A percentile compares a stretch with the other conserved stretches of the same genome.
phyloP scores from a whole-genome alignment of 1,140 invertebrate species.

The Zaprionus camerounensis region DNA sequence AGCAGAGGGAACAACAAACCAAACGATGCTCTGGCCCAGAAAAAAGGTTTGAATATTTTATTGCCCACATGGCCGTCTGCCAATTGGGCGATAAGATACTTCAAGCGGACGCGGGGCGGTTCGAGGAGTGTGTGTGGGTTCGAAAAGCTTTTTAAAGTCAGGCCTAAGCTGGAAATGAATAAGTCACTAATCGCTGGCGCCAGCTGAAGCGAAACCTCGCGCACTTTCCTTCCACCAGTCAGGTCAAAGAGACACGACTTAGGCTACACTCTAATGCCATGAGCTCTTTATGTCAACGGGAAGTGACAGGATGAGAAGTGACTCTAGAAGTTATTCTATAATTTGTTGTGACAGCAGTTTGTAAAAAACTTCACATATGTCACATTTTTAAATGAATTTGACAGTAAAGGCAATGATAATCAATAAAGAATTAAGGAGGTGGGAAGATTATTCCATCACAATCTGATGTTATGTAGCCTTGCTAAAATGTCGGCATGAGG shows the following conservation, averaged over 20 bases:
- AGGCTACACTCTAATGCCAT: background rate
- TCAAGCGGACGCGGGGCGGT: background rate
- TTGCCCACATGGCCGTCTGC: slow-evolving; percentile 51
- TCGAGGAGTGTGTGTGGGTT: background rate
- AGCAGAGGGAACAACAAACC: slow-evolving; percentile 4
- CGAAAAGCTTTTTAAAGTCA: slow-evolving; percentile 32
- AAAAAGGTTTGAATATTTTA: slow-evolving; percentile 72
- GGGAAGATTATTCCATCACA: background rate
- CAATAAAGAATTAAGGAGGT: background rate
- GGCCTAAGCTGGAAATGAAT: slow-evolving; percentile 30
- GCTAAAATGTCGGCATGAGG: no score
- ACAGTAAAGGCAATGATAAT: background rate
- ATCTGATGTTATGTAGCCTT: no score
- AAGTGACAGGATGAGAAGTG: background rate
- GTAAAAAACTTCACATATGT: background rate
- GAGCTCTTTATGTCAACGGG: background rate
- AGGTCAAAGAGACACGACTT: slow-evolving; percentile 6
- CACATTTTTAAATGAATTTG: background rate
- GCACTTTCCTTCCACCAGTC: background rate
- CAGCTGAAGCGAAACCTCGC: slow-evolving; percentile 16
- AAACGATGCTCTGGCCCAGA: background rate
- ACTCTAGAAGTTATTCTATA: background rate
- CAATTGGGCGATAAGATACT: slow-evolving; percentile 68
- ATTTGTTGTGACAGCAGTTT: background rate
- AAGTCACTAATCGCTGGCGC: slow-evolving; percentile 38